Base-by-base conservation (phyloP, 1,140 invertebrate genomes). In the Drosophila murphyi region DNA sequence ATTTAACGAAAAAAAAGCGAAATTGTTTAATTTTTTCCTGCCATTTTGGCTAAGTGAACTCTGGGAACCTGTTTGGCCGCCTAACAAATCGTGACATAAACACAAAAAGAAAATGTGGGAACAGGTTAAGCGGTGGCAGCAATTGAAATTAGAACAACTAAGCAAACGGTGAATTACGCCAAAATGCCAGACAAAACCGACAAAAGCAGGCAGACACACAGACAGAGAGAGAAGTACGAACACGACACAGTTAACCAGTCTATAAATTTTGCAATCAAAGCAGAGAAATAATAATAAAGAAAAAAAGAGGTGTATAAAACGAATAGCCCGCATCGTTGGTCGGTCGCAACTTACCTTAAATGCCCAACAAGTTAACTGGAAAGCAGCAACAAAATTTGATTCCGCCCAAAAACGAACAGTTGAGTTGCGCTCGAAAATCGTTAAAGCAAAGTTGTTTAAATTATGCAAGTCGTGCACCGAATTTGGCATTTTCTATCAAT, bases 141-240 rank as follows among this genome's bases (percentile, higher is more conserved):
- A 75, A 83, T 80, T 65, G 80, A 55, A 88, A 89, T 88, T 89
- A 88, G 83, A 88, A 88, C 83, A 89, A 82, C 61, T 69, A 29
- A 41, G 39, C 39, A 47, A 79, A 83, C 85, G 70, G 85, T 89
- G 77, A 77, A 67, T 75, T 85, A 75, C 75, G 31, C 57, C 57
- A 64, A 48, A 52, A 62, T 54, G n/a, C 60, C 41, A 34, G 50
- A 45, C 50, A 45, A 71, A 50, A 51, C 35, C 54, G 10, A 12
- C 60, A 41, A n/a, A 51, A 31, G 43, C 63, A 37, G 34, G 1
- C 45, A 72, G 5, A 7, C 50, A 2, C n/a, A 52, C 5, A 8
- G 61, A 67, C 51, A 55, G 50, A 35, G 52, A 6, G 7, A 43
- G 47, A 12, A 37, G 32, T 45, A 45, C 54, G 28, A 45, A 31